Percentiles rank a stretch among this genome's conserved stretches.
Evolutionary conservation across 2,888 invertebrate species (phyloP).

Genomic region (Scaptomyza tumidula): DNA sequence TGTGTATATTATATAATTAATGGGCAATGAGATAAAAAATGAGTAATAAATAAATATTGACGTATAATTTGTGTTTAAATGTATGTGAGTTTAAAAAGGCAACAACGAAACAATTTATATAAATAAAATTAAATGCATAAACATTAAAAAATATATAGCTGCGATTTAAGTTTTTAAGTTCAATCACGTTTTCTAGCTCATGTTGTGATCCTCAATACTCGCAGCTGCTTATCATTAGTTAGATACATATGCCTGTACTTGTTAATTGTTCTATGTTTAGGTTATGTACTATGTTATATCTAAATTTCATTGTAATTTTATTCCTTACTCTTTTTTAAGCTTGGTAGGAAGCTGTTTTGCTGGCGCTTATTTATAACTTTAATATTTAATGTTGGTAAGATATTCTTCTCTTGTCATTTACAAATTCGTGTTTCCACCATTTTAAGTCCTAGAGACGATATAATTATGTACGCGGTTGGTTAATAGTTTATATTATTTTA

Average conservation of each 20-base stretch:
- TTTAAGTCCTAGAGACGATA: slow-evolving; percentile 12
- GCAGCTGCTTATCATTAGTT: slow-evolving; percentile 27
- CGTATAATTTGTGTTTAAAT: slow-evolving; percentile 25
- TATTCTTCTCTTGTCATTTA: slow-evolving; percentile 23
- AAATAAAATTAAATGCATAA: slow-evolving; percentile 44
- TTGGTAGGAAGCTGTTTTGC: slow-evolving; percentile 42
- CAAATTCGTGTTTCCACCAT: slow-evolving; percentile 21
- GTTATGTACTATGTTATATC: slow-evolving; percentile 49
- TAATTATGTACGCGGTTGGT: slow-evolving; percentile 16
- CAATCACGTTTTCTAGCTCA: slow-evolving; percentile 47
- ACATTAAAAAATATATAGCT: slow-evolving; percentile 9
- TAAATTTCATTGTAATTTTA: slow-evolving; percentile 50
- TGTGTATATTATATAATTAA: slow-evolving; percentile 1
- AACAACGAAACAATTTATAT: slow-evolving; percentile 40
- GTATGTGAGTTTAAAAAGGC: slow-evolving; percentile 21
- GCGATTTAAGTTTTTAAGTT: slow-evolving; percentile 34
- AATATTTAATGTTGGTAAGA: slow-evolving; percentile 10
- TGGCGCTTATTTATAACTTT: slow-evolving; percentile 33
- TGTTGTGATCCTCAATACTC: slow-evolving; percentile 7
- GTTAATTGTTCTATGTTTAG: slow-evolving; percentile 53
- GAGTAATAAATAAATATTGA: slow-evolving; percentile 43
- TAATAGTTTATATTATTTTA: slow-evolving; percentile 1
- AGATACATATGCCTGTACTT: slow-evolving; percentile 26
- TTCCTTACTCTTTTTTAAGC: slow-evolving; percentile 39
- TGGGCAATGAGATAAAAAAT: slow-evolving; percentile 18